Evolutionary conservation across 2,888 invertebrate species (phyloP), one percentile per base, ranked within the genome.

Genomic region (Drosophila monieri): DNA sequence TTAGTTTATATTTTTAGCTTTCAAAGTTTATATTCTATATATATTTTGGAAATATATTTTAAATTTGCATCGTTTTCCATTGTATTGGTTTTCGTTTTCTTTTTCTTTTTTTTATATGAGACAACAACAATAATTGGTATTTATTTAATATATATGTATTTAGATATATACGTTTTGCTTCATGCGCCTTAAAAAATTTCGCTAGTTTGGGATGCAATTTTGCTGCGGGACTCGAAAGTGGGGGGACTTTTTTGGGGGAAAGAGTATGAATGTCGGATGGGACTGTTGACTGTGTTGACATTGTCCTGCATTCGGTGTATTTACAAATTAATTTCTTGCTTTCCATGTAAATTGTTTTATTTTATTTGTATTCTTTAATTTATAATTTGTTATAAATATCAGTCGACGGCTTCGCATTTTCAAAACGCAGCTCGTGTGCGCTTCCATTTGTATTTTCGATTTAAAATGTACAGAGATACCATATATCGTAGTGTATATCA

Each of bases 381-480:
- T 75, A 73, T 67, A 48, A 71, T 74, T 76, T 76, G 77, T 86
- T 89, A 90, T 80, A 84, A 89, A 85, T 90, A 90, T 90, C 90
- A 90, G 90, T 90, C 90, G 89, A 90, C 86, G 88, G 83, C 80
- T 85, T 76, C 73, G 75, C 75, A 67, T 70, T 73, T 69, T 69
- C 53, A 43, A 69, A 69, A 69, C 73, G 74, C 73, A 73, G 64
- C 69, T 73, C 59, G 70, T 64, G 57, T 57, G 64, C 74, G 70
- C 43, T 76, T 68, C 60, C 41, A 54, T 59, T 72, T 69, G 68
- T 61, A 61, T 62, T 81, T 68, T 81, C 67, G 66, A 74, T 68
- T 54, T 41, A 48, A 56, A 69, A 59, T 62, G 56, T 62, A 58
- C 60, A 27, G 27, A 52, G 54, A 51, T 52, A 59, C 47, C 49